Conservation (phyloP, 2,888 invertebrate species). For the Cryptocephalus moraei region DNA sequence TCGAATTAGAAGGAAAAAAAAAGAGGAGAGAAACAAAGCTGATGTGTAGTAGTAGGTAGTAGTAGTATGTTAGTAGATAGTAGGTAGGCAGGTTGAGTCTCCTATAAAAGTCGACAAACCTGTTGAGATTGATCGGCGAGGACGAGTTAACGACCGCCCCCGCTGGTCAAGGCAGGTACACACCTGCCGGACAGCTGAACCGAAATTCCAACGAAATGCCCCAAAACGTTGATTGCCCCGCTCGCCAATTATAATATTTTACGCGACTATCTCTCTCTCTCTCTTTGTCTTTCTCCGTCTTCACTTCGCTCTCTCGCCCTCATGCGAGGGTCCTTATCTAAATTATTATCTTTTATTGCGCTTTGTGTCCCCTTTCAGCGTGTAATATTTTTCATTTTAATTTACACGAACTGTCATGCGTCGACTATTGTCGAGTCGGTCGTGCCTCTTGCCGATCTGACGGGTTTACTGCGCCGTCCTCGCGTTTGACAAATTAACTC, state of each 20-base stretch:
- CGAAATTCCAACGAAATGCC: not conserved
- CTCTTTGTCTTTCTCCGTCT: too few species aligned
- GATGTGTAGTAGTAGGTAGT: too few species aligned
- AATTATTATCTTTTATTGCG: conserved; percentile 23
- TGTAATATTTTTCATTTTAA: conserved; percentile 19
- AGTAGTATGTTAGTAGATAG: too few species aligned
- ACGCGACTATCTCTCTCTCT: not conserved
- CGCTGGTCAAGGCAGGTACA: not conserved
- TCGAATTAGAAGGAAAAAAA: too few species aligned
- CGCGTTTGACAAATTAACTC: too few species aligned
- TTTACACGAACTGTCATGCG: conserved; percentile 15
- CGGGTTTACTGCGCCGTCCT: too few species aligned
- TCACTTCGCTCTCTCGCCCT: too few species aligned
- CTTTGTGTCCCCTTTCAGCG: conserved; percentile 19
- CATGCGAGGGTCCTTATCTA: conserved; percentile 16
- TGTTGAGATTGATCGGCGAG: not conserved
- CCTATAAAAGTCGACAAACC: not conserved
- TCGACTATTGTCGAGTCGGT: not conserved
- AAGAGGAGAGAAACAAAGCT: too few species aligned
- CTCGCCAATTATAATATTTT: not conserved
- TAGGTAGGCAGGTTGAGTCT: too few species aligned
- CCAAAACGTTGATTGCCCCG: not conserved
- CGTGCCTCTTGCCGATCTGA: too few species aligned
- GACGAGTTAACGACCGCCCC: not conserved
- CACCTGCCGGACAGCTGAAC: not conserved